Conservation (phyloP, 2,797 vertebrate genomes). For the Muscicapa comitata region DNA sequence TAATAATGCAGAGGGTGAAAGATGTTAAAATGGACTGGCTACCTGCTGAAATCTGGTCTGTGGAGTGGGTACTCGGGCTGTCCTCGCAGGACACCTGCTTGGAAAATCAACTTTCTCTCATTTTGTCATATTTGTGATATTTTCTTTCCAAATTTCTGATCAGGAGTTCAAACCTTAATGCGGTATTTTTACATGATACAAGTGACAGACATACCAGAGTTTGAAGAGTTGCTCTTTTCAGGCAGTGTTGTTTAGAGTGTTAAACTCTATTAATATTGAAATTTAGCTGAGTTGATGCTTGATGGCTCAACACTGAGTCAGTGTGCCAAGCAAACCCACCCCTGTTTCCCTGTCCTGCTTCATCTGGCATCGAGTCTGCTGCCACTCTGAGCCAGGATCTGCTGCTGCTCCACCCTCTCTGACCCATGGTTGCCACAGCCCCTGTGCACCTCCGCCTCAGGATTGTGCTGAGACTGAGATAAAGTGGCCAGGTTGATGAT, state of each 20-base stretch:
- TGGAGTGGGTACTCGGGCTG: background rate
- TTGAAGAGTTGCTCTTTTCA: background rate
- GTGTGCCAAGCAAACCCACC: background rate
- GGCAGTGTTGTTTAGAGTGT: background rate
- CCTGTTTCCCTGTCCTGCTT: background rate
- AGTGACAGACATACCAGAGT: rapidly evolving
- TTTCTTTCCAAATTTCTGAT: background rate
- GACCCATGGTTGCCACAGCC: background rate
- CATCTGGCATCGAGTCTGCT: rapidly evolving
- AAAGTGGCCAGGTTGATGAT: background rate
- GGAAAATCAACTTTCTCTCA: background rate
- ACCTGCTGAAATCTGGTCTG: background rate
- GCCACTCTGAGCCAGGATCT: background rate
- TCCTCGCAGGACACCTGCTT: background rate
- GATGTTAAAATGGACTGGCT: background rate
- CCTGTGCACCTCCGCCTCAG: background rate
- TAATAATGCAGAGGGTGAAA: background rate
- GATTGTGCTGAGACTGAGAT: background rate
- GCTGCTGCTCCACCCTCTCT: background rate
- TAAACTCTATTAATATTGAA: background rate
- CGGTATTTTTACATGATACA: background rate
- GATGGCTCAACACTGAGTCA: background rate
- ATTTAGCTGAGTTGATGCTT: background rate
- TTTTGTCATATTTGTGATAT: background rate
- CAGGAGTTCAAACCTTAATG: background rate